Percentiles rank a stretch among this genome's conserved stretches.
phyloP scores from a whole-genome alignment of 2,888 invertebrate species.

The Agrochola circellaris region DNA sequence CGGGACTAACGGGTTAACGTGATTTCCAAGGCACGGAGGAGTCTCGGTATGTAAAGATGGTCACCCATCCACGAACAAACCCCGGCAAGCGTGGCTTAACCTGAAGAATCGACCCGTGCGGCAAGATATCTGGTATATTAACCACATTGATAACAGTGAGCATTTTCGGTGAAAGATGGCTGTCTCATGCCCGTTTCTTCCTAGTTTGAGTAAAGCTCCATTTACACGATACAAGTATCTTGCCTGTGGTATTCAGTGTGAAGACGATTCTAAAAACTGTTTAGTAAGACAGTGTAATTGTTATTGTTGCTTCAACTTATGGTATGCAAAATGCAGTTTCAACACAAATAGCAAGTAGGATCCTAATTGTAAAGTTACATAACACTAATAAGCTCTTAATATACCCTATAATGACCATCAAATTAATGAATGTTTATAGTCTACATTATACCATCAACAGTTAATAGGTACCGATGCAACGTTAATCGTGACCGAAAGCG shows the following conservation, averaged over 20 bases:
- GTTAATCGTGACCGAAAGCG: constrained; percentile 41
- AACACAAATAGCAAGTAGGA: not conserved
- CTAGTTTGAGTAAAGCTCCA: not conserved
- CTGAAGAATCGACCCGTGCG: too few relatives aligned
- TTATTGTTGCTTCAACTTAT: not conserved
- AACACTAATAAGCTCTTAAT: constrained; percentile 8
- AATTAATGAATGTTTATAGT: constrained; percentile 51
- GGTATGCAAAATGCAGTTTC: too few relatives aligned
- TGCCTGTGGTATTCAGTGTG: too few relatives aligned
- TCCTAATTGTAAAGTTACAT: not conserved
- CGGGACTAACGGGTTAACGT: too few relatives aligned
- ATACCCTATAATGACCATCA: constrained; percentile 25
- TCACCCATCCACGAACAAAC: too few relatives aligned
- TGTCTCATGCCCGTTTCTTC: not conserved
- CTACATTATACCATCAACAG: constrained; percentile 17
- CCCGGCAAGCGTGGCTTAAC: too few relatives aligned
- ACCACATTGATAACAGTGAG: not conserved
- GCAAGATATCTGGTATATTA: not conserved
- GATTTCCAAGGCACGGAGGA: too few relatives aligned
- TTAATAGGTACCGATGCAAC: constrained; percentile 42
- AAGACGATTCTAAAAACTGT: too few relatives aligned
- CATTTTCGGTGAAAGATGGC: not conserved
- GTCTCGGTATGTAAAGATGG: too few relatives aligned
- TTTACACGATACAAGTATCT: too few relatives aligned
- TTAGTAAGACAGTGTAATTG: too few relatives aligned